These are phyloP conservation scores for Microctenopoma steveboyesi DNA, from an alignment of 2,797 vertebrate genomes.

Conservation along the genomic window DNA sequence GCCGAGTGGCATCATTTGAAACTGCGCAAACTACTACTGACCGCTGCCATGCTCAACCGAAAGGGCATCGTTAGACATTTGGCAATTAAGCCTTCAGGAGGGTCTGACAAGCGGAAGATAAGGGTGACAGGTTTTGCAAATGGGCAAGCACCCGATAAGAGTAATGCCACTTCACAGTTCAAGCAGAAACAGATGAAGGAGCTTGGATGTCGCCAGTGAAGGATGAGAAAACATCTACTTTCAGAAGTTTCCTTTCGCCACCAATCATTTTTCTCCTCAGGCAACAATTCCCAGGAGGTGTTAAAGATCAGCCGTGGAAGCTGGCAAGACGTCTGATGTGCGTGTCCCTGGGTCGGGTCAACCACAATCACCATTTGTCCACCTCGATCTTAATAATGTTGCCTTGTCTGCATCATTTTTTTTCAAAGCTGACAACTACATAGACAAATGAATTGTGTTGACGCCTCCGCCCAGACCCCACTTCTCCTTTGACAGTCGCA, in stretches of 20 bases:
- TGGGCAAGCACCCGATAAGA: constrained; percentile 54
- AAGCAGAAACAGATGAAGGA: constrained; percentile 17
- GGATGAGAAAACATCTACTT: background rate
- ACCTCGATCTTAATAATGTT: constrained; percentile 69
- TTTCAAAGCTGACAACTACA: constrained; percentile 76
- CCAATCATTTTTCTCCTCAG: constrained; percentile 3
- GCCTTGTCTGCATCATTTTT: constrained; percentile 73
- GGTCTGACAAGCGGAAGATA: constrained; percentile 64
- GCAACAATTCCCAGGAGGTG: constrained; percentile 44
- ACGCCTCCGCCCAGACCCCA: constrained; percentile 70
- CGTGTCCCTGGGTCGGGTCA: constrained; percentile 55
- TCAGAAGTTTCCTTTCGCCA: background rate
- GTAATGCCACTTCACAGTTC: constrained; percentile 23
- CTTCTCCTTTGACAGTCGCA: constrained; percentile 69
- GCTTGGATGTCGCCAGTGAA: background rate
- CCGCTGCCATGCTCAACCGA: constrained; percentile 23
- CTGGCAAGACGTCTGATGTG: constrained; percentile 75
- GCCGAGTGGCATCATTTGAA: constrained; percentile 58
- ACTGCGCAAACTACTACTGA: constrained; percentile 11
- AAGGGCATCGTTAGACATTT: constrained; percentile 11
- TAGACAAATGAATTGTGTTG: constrained; percentile 76
- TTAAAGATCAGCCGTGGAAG: constrained; percentile 61
- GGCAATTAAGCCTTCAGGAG: constrained; percentile 21
- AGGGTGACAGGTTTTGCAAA: constrained; percentile 56
- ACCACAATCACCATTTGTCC: constrained; percentile 50